A percentile compares a stretch with the other conserved stretches of the same genome.
Conservation (phyloP, 1,140 invertebrate species). For the Drosophila funebris region DNA sequence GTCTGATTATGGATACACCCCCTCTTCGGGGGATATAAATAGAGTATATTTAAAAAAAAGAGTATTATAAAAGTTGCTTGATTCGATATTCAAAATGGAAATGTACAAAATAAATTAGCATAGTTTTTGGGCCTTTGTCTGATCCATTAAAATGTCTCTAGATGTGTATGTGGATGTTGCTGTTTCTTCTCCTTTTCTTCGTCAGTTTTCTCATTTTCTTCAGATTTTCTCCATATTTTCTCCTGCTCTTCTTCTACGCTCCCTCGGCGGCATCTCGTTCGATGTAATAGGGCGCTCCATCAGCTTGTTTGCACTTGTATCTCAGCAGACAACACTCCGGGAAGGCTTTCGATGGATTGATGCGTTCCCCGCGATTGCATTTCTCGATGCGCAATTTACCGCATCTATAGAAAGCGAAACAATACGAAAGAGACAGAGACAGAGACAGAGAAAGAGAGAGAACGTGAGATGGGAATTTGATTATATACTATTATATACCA, state of each 20-base stretch:
- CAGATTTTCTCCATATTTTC: not conserved
- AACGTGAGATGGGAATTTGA: not conserved
- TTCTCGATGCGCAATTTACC: conserved; percentile 68
- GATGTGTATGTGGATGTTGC: not conserved
- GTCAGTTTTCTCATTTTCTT: not conserved
- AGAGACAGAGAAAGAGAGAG: not conserved
- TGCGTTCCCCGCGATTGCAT: conserved; percentile 76
- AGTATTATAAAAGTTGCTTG: conserved; percentile 30
- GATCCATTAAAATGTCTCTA: not conserved
- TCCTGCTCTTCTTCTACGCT: conserved; percentile 12
- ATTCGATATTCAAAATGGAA: conserved; percentile 27
- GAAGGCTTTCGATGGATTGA: conserved; percentile 64
- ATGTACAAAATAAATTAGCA: conserved; percentile 55
- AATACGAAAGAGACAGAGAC: not conserved
- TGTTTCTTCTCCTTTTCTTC: not conserved
- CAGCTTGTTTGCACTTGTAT: conserved; percentile 73
- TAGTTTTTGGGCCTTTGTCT: conserved; percentile 4
- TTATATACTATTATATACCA: not conserved
- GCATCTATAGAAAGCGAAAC: conserved; percentile 43
- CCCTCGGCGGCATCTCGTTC: conserved; percentile 51
- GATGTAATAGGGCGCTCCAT: conserved; percentile 68
- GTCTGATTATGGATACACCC: not conserved
- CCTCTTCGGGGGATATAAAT: not conserved
- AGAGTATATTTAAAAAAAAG: conserved; percentile 38
- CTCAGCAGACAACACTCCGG: conserved; percentile 74